Evolutionary conservation across 2,888 invertebrate genomes (phyloP).

Genomic region (Heliconius ismenius): DNA sequence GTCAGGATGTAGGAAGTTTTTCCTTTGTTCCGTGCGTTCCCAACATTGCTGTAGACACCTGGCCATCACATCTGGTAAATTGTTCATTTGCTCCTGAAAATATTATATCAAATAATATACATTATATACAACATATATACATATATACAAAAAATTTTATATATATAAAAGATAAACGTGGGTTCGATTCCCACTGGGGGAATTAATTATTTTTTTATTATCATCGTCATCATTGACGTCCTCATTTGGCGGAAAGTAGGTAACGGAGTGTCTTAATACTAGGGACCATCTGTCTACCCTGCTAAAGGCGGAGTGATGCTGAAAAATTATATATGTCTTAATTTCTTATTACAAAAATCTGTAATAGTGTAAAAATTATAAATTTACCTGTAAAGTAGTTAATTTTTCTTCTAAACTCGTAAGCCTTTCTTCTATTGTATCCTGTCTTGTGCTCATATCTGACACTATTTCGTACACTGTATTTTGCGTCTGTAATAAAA

Average conservation of each 20-base stretch:
- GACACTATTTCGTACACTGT: constrained; percentile 99
- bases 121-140: too few species aligned
- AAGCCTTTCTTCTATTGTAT: constrained; percentile 95
- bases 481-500: constrained; percentile 94
- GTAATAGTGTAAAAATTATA: background rate
- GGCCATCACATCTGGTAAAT: constrained; percentile 91
- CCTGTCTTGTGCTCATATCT: constrained; percentile 97
- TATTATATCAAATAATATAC: background rate
- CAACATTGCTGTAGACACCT: constrained; percentile 88
- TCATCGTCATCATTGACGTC: too few species aligned
- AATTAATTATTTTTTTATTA: too few species aligned
- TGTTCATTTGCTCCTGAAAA: constrained; percentile 89
- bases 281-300: too few species aligned
- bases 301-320: too few species aligned
- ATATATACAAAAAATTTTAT: too few species aligned
- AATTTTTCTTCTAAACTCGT: constrained; percentile 96
- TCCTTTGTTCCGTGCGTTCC: constrained; percentile 90
- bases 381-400: constrained; percentile 87
- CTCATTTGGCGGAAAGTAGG: too few species aligned
- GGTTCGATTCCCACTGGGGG: too few species aligned
- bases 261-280: too few species aligned
- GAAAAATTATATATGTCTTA: too few species aligned
- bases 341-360: background rate
- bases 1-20: constrained; percentile 94
- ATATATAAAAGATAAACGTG: too few species aligned